Evolutionary conservation across 2,113 vertebrate species (phyloP).

Genomic region (Isurus oxyrinchus): DNA sequence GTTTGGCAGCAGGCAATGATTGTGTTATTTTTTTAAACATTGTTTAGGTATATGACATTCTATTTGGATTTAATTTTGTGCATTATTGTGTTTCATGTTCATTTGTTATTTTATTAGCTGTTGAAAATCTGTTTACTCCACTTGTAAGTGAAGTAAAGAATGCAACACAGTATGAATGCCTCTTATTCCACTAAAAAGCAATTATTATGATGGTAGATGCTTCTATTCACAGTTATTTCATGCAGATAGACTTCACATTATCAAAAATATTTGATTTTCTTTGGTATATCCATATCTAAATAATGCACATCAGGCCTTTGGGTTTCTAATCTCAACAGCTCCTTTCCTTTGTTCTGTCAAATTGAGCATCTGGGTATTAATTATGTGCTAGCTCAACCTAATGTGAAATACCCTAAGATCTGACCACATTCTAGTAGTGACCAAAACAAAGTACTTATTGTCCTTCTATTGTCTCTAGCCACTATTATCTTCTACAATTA

Average conservation of each 20-base stretch:
- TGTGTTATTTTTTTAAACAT: not conserved
- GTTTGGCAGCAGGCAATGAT: not conserved
- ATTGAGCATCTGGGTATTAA: not conserved
- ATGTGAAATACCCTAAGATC: not conserved
- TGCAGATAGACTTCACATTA: not conserved
- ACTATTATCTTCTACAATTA: not conserved
- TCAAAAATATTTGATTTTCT: not conserved
- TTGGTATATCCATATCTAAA: not conserved
- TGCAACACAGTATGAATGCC: not conserved
- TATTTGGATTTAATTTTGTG: not conserved
- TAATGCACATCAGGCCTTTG: not conserved
- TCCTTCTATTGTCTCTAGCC: not conserved
- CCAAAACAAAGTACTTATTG: not conserved
- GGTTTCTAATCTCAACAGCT: not conserved
- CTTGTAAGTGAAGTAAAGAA: not conserved
- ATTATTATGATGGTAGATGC: not conserved
- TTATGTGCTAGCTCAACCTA: not conserved
- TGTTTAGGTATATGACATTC: not conserved
- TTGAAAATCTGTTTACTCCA: not conserved
- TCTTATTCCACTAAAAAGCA: not conserved
- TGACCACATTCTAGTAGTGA: not conserved
- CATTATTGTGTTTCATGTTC: not conserved
- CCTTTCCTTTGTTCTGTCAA: not conserved
- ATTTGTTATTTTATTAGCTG: not conserved
- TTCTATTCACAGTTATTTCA: not conserved